Evolutionary conservation across 2,797 vertebrate species (phyloP), one percentile per base, ranked within the genome.

Genomic region (Phoebastria nigripes): DNA sequence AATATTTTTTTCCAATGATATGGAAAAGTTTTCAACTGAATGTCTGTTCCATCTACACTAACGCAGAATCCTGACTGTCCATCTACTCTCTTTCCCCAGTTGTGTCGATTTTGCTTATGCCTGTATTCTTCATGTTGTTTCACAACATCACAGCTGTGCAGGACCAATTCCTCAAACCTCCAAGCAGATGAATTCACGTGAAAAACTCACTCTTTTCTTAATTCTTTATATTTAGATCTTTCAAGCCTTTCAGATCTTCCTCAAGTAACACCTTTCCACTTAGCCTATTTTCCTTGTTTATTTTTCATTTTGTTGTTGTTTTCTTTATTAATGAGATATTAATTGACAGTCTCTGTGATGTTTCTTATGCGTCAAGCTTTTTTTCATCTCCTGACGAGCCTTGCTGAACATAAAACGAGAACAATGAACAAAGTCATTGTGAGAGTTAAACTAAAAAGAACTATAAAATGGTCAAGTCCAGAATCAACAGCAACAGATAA

Each of bases 221-320:
- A 86, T 89, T 79, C 80, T 82, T 96, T 59, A 71, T 96, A 67
- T 93, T 97, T 83, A 92, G 80, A 95, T 90, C 58, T 94, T 96
- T 72, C 66, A 80, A 83, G 74, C 71, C 62, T 69, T 92, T 89
- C 59, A 96, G 76, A 26, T 70, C 67, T 93, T 93, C 77, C 52
- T 95, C 95, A 98, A 97, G 97, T 97, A 97, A 84, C 96, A 98
- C 96, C 90, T 97, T 84, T 94, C 63, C 61, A 49, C 63, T 87
- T 89, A 96, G 55, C 67, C 83, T 93, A 13, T 88, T 92, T 97
- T 96, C 63, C 69, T 39, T 87, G 69, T 71, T 97, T 95, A 58
- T 95, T 82, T 93, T 70, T 97, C 94, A 95, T 97, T 93, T 96
- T 90, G 70, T 87, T 94, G 80, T 95, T 95, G 79, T 92, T 95